Percentiles rank a stretch among this genome's conserved stretches.
Conservation (phyloP, 1,140 invertebrate species). For the Dinoponera quadriceps region DNA sequence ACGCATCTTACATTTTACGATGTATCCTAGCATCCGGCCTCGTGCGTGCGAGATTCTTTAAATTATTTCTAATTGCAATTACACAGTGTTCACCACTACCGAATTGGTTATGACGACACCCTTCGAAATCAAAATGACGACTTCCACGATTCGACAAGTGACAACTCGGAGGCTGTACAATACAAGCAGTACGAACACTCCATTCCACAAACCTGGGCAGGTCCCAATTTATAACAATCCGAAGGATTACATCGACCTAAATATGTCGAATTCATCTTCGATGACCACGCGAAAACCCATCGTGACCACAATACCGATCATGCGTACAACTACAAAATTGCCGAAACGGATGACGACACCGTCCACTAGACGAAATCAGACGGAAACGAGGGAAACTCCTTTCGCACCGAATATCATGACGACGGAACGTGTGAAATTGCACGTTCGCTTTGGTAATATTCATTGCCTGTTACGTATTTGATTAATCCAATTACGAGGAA, state of each 20-base stretch:
- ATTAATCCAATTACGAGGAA: background rate
- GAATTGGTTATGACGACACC: too few relatives aligned
- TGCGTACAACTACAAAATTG: constrained; percentile 28
- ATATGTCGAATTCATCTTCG: constrained; percentile 53
- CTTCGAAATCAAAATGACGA: too few relatives aligned
- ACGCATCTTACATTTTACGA: too few relatives aligned
- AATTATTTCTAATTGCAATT: too few relatives aligned
- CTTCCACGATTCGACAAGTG: too few relatives aligned
- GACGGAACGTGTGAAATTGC: background rate
- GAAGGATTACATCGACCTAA: constrained; percentile 80
- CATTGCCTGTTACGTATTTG: background rate
- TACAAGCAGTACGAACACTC: too few relatives aligned
- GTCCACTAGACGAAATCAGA: constrained; percentile 9
- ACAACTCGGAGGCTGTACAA: too few relatives aligned
- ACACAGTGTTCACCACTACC: too few relatives aligned
- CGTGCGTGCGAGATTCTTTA: too few relatives aligned
- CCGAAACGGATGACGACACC: background rate
- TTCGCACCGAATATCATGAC: constrained; percentile 32
- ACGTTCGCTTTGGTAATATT: constrained; percentile 43
- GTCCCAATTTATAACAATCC: constrained; percentile 69
- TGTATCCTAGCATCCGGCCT: too few relatives aligned
- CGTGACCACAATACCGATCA: constrained; percentile 44
- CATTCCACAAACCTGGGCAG: too few relatives aligned
- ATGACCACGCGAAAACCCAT: constrained; percentile 22
- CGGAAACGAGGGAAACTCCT: constrained; percentile 68